phyloP scores from a whole-genome alignment of 2,888 invertebrate species.

The Pachymerium ferrugineum region DNA sequence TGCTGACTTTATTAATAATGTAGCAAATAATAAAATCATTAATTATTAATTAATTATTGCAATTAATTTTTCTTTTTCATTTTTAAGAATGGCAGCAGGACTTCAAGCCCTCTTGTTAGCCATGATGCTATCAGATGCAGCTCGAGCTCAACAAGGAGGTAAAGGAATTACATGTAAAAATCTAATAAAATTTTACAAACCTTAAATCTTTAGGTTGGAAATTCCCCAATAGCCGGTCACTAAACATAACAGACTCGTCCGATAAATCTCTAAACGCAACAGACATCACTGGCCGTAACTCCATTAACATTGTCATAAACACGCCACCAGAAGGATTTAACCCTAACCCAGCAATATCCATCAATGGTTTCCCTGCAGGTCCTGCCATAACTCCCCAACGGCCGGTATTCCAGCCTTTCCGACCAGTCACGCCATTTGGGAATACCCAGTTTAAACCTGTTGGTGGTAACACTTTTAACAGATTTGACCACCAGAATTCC shows the following conservation, averaged over 20 bases:
- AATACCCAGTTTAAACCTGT: too few relatives aligned
- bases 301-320: slow-evolving; percentile 30
- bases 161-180: not conserved
- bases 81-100: slow-evolving; percentile 24
- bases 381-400: not conserved
- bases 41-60: not conserved
- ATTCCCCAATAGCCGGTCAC: slow-evolving; percentile 6
- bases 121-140: slow-evolving; percentile 29
- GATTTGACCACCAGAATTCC: not conserved
- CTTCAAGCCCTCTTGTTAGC: slow-evolving; percentile 29
- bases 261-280: not conserved
- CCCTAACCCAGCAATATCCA: not conserved
- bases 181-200: not conserved
- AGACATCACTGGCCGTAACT: slow-evolving; percentile 1
- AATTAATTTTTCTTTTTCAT: not conserved
- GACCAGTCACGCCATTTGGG: not conserved
- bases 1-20: too few relatives aligned
- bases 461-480: not conserved
- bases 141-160: not conserved
- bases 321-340: not conserved
- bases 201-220: slow-evolving; percentile 20
- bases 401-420: not conserved
- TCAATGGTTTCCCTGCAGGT: not conserved
- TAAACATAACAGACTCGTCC: not conserved
- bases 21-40: too few relatives aligned